Conservation (phyloP, 1,140 invertebrate species). For the Augochlora pura region DNA sequence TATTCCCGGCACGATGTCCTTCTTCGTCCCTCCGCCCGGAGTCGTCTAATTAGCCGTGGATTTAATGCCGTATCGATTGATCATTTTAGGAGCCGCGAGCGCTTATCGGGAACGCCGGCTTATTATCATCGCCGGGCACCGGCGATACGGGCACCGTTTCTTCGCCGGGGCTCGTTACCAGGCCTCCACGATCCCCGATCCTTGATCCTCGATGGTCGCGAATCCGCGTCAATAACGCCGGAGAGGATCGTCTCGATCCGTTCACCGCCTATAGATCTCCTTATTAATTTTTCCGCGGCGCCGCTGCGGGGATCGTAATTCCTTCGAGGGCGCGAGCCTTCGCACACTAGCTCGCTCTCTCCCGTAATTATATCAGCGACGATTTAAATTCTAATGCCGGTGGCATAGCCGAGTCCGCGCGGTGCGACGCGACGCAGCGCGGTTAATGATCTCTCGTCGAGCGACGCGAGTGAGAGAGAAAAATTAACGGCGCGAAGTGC, state of each 20-base stretch:
- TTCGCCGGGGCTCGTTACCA: too few species aligned
- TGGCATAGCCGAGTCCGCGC: constrained; percentile 33
- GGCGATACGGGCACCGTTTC: background rate
- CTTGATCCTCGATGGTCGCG: too few species aligned
- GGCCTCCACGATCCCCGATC: too few species aligned
- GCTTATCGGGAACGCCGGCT: background rate
- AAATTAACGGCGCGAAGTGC: constrained; percentile 60
- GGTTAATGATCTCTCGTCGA: constrained; percentile 64
- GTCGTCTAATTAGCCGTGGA: constrained; percentile 30
- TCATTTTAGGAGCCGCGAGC: constrained; percentile 21
- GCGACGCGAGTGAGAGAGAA: constrained; percentile 34
- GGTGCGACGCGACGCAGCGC: background rate
- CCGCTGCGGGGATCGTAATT: constrained; percentile 20
- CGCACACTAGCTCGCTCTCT: constrained; percentile 32
- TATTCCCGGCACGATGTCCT: background rate
- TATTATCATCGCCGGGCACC: background rate
- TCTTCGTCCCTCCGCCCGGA: background rate
- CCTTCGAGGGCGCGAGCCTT: constrained; percentile 10
- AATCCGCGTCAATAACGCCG: background rate
- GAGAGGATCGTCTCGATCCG: background rate
- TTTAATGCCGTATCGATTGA: constrained; percentile 38
- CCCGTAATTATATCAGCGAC: constrained; percentile 63
- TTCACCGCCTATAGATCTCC: constrained; percentile 1
- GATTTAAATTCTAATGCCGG: constrained; percentile 63
- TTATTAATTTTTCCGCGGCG: constrained; percentile 33